Evolutionary conservation across 2,888 invertebrate genomes (phyloP).

Genomic region (Luperina nickerlii): DNA sequence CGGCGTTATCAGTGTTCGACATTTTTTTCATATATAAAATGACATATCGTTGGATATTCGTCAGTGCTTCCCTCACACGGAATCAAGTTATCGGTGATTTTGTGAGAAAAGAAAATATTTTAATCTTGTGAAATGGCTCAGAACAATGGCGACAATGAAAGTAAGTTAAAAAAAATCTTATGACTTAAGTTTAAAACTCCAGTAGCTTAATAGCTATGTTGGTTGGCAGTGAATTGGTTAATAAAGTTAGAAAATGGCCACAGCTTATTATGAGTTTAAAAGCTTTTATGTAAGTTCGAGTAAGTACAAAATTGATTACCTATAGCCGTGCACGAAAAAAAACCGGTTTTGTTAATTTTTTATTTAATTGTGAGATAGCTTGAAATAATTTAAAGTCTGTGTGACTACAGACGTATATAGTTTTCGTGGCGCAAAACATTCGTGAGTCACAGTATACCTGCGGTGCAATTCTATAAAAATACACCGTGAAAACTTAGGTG

Average conservation of each 20-base stretch:
- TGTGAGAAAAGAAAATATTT: background rate
- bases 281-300: background rate
- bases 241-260: background rate
- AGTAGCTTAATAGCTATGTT: background rate
- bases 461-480: too few relatives aligned
- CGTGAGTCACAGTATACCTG: background rate
- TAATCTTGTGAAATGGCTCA: conserved; percentile 6
- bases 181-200: too few relatives aligned
- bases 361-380: too few relatives aligned
- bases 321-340: background rate
- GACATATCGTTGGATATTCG: background rate
- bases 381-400: too few relatives aligned
- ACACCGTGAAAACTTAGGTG: too few relatives aligned
- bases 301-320: background rate
- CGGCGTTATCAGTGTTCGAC: conserved; percentile 11
- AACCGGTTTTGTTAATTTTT: too few relatives aligned
- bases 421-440: background rate
- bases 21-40: conserved; percentile 29
- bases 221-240: background rate
- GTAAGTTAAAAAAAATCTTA: conserved; percentile 13
- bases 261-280: too few relatives aligned
- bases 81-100: background rate
- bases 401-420: background rate
- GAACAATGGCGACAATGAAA: background rate
- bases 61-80: conserved; percentile 9